Conservation (phyloP, 2,113 vertebrate species). For the Manacus vitellinus region DNA sequence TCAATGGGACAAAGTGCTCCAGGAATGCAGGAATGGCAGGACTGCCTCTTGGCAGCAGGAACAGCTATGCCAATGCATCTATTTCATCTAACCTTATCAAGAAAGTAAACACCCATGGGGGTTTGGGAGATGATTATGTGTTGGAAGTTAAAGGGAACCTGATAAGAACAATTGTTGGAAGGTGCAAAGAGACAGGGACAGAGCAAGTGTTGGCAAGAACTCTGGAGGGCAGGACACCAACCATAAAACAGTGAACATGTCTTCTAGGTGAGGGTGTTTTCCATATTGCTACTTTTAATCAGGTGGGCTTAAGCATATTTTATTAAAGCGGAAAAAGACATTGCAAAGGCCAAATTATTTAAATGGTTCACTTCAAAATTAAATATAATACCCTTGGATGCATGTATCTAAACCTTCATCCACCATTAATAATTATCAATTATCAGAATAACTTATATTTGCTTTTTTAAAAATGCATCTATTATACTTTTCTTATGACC, state of each 20-base stretch:
- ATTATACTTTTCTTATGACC: not conserved
- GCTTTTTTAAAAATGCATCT: not conserved
- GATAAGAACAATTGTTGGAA: not conserved
- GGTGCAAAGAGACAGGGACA: not conserved
- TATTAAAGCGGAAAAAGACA: not conserved
- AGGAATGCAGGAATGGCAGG: not conserved
- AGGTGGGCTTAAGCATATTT: not conserved
- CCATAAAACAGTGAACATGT: not conserved
- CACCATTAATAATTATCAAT: not conserved
- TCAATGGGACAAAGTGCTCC: not conserved
- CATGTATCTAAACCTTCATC: not conserved
- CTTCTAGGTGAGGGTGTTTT: not conserved
- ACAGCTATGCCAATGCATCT: not conserved
- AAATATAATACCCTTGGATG: not conserved
- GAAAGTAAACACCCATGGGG: not conserved
- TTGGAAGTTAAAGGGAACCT: not conserved
- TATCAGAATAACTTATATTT: not conserved
- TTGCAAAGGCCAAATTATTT: not conserved
- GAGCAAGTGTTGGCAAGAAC: not conserved
- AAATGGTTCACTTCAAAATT: not conserved
- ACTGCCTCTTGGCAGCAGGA: not conserved
- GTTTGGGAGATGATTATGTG: not conserved
- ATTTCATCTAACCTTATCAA: not conserved
- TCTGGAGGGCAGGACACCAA: not conserved
- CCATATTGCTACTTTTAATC: not conserved